phyloP scores from a whole-genome alignment of 2,888 invertebrate species.

The Unio pictorum region DNA sequence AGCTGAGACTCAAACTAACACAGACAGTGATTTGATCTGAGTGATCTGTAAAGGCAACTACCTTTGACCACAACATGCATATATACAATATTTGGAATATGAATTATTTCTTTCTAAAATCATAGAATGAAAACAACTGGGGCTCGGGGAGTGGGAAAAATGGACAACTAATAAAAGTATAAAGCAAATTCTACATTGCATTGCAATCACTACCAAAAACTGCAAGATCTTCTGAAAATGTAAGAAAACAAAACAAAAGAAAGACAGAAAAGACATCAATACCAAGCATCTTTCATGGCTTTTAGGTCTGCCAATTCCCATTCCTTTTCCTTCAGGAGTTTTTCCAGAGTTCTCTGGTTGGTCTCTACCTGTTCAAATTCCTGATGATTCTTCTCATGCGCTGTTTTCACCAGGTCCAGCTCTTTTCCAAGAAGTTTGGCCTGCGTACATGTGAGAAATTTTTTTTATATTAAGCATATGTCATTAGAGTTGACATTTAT shows the following conservation, averaged over 20 bases:
- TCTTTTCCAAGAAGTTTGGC: slow-evolving; percentile 66
- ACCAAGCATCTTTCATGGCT: slow-evolving; percentile 67
- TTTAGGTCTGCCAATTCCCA: slow-evolving; percentile 66
- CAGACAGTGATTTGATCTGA: too few relatives aligned
- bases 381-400: slow-evolving; percentile 46
- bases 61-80: too few relatives aligned
- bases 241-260: not conserved
- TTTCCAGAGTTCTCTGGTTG: slow-evolving; percentile 58
- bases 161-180: too few relatives aligned
- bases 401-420: slow-evolving; percentile 53
- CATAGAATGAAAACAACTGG: too few relatives aligned
- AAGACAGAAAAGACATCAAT: slow-evolving; percentile 5
- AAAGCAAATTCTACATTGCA: too few relatives aligned
- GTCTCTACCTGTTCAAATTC: slow-evolving; percentile 52
- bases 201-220: too few relatives aligned
- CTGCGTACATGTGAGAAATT: slow-evolving; percentile 28
- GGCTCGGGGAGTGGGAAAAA: too few relatives aligned
- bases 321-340: slow-evolving; percentile 64
- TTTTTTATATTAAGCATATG: not conserved
- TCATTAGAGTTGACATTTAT: not conserved
- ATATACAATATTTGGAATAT: too few relatives aligned
- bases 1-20: too few relatives aligned
- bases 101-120: too few relatives aligned
- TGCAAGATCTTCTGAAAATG: not conserved
- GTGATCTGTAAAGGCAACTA: too few relatives aligned